Percentiles rank a stretch among this genome's conserved stretches.
Conservation (phyloP, 2,113 vertebrate species). For the Catharus bicknelli region DNA sequence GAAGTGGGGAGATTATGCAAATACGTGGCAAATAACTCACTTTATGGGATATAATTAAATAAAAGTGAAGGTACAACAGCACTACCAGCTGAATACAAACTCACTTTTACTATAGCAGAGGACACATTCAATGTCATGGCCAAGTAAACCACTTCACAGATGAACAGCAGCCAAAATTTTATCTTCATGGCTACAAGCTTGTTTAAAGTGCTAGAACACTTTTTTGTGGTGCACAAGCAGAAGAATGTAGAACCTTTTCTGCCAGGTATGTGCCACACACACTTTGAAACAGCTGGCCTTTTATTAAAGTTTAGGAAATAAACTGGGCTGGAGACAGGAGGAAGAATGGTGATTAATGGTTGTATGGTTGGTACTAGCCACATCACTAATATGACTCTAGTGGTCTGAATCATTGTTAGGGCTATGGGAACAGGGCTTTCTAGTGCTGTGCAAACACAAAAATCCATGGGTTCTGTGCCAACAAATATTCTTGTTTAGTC, state of each 20-base stretch:
- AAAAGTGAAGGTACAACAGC: not conserved
- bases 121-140: not conserved
- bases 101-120: not conserved
- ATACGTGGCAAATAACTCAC: constrained; percentile 15
- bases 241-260: not conserved
- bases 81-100: not conserved
- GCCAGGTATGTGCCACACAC: not conserved
- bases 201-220: not conserved
- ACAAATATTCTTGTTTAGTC: not conserved
- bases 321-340: not conserved
- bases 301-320: not conserved
- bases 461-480: not conserved
- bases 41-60: constrained; percentile 32
- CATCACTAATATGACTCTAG: not conserved
- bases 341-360: not conserved
- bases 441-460: not conserved
- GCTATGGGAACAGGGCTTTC: not conserved
- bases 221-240: not conserved
- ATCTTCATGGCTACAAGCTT: not conserved
- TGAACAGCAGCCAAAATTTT: not conserved
- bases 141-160: not conserved
- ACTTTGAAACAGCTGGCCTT: not conserved
- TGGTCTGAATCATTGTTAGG: not conserved
- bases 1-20: constrained; percentile 11
- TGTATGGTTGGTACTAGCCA: not conserved